Evolutionary conservation across 1,140 invertebrate genomes (phyloP).

Genomic region (Tyrophagus putrescentiae): DNA sequence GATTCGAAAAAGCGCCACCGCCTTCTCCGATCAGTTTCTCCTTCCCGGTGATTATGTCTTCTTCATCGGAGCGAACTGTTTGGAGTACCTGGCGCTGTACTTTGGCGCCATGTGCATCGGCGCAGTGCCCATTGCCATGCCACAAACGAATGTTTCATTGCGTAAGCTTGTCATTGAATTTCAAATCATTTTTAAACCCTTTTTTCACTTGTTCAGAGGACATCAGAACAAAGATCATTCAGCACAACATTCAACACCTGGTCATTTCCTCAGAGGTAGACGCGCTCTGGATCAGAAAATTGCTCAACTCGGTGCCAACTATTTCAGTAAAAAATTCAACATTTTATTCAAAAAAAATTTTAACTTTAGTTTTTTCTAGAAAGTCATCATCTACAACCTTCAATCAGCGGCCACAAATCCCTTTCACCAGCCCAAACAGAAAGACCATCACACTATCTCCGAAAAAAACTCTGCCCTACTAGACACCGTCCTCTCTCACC

Average conservation of each 20-base stretch:
- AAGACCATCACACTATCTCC: no score
- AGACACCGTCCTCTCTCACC: background rate
- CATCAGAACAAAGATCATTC: constrained; percentile 3
- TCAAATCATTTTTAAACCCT: background rate
- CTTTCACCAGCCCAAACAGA: background rate
- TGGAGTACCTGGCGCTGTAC: constrained; percentile 10
- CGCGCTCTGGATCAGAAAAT: background rate
- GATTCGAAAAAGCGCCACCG: constrained; percentile 1
- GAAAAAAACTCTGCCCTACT: no score
- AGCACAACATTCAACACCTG: constrained; percentile 1
- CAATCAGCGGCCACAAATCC: background rate
- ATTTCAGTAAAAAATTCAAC: background rate
- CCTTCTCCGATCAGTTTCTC: background rate
- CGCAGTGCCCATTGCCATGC: constrained; percentile 3
- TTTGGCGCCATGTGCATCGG: constrained; percentile 10
- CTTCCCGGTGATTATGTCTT: background rate
- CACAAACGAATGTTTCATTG: background rate
- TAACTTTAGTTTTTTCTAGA: background rate
- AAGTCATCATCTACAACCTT: background rate
- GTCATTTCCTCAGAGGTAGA: background rate
- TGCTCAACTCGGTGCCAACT: background rate
- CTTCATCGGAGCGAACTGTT: background rate
- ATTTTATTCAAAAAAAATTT: background rate
- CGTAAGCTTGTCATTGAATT: background rate
- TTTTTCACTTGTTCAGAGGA: constrained; percentile 5